A percentile compares a stretch with the other conserved stretches of the same genome.
These are phyloP conservation scores for Metallyticus violacea DNA, from an alignment of 2,888 invertebrate genomes.

Conservation along the genomic window DNA sequence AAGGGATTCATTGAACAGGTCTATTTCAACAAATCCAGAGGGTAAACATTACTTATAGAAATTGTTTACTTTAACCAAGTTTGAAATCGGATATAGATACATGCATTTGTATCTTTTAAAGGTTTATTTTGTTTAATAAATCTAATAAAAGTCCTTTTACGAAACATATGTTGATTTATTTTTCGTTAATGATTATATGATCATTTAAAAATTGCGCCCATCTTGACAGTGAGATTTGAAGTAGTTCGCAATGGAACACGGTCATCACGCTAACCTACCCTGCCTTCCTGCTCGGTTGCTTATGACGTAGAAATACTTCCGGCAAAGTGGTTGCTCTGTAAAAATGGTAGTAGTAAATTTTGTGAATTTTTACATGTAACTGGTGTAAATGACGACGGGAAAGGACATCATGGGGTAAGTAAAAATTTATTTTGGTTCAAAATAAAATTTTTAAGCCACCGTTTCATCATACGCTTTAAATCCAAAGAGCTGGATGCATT, in stretches of 20 bases:
- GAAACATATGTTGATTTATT: too few relatives aligned
- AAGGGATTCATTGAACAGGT: too few relatives aligned
- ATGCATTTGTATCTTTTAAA: too few relatives aligned
- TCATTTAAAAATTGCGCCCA: background rate
- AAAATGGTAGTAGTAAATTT: slow-evolving; percentile 42
- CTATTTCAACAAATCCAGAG: too few relatives aligned
- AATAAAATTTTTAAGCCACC: background rate
- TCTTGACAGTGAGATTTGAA: background rate
- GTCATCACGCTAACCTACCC: background rate
- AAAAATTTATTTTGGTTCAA: slow-evolving; percentile 17
- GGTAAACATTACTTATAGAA: too few relatives aligned
- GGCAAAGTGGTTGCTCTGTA: slow-evolving; percentile 23
- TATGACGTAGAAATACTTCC: slow-evolving; percentile 26
- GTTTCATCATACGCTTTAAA: background rate
- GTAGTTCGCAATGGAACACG: background rate
- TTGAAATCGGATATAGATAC: too few relatives aligned
- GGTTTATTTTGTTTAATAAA: too few relatives aligned
- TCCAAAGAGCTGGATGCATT: background rate
- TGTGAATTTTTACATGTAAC: slow-evolving; percentile 47
- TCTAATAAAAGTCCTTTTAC: too few relatives aligned
- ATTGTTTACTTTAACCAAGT: too few relatives aligned
- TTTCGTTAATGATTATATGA: too few relatives aligned
- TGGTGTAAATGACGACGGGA: slow-evolving; percentile 71
- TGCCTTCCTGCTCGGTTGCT: slow-evolving; percentile 12
- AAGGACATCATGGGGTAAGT: slow-evolving; percentile 80